Conservation (phyloP, 1,140 invertebrate species). For the Drosophila arizonae region DNA sequence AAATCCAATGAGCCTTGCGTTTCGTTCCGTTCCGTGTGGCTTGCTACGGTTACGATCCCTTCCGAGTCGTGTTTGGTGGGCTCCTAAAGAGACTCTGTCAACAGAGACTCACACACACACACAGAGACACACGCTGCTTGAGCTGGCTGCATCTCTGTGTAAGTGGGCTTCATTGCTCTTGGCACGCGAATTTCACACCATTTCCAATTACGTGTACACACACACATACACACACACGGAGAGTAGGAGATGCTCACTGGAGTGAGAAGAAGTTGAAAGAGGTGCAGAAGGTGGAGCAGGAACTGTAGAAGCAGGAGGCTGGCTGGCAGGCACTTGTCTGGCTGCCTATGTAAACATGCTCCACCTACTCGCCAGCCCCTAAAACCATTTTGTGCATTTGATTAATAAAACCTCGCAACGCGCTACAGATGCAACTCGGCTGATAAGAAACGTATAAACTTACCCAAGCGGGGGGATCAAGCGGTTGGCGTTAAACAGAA, state of each 20-base stretch:
- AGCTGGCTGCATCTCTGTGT: neutral
- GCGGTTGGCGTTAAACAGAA: neutral
- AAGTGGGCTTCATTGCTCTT: constrained; percentile 31
- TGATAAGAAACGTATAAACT: constrained; percentile 64
- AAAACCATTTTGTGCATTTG: constrained; percentile 81
- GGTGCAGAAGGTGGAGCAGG: constrained; percentile 8
- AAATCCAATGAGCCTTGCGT: constrained; percentile 49
- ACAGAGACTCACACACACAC: constrained; percentile 9
- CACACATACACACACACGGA: neutral
- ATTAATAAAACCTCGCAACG: constrained; percentile 82
- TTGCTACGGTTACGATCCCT: constrained; percentile 17
- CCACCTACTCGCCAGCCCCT: constrained; percentile 77
- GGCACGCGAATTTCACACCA: constrained; percentile 80
- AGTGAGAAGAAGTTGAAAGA: constrained; percentile 9
- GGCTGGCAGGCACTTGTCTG: constrained; percentile 52
- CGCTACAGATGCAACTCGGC: constrained; percentile 64
- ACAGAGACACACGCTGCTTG: neutral
- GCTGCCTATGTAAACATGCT: constrained; percentile 75
- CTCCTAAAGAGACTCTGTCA: constrained; percentile 19
- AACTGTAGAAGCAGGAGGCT: constrained; percentile 10
- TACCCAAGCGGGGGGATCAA: constrained; percentile 17
- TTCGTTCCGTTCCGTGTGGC: constrained; percentile 17
- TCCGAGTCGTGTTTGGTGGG: constrained; percentile 37
- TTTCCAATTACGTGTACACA: constrained; percentile 68
- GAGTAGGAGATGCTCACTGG: constrained; percentile 1